Evolutionary conservation across 2,888 invertebrate species (phyloP).

Genomic region (Hirudinaria manillensis): DNA sequence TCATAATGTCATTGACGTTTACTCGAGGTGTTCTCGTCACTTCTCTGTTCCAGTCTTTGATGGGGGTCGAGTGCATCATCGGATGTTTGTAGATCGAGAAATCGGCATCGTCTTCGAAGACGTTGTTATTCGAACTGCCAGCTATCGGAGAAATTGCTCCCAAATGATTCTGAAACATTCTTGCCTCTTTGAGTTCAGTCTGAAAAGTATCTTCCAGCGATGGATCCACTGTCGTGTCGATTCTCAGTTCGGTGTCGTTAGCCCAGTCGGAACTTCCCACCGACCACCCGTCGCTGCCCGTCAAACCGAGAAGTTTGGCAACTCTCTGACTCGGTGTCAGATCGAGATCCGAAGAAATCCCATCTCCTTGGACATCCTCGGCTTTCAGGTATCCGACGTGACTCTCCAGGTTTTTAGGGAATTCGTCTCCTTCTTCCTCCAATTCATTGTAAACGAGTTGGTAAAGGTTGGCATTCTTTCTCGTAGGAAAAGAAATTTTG

Average conservation of each 20-base stretch:
- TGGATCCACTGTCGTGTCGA: not conserved
- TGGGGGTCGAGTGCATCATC: not conserved
- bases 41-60: not conserved
- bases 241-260: not conserved
- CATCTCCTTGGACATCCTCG: not conserved
- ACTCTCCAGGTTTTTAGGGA: not conserved
- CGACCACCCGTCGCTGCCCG: not conserved
- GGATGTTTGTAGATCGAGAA: not conserved
- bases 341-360: not conserved
- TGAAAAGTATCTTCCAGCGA: not conserved
- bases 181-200: not conserved
- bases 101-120: not conserved
- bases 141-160: not conserved
- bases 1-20: too few relatives aligned
- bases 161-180: not conserved
- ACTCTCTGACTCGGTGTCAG: not conserved
- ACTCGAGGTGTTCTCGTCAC: too few relatives aligned
- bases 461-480: not conserved
- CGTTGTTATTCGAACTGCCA: not conserved
- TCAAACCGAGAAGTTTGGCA: not conserved
- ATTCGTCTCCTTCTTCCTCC: not conserved
- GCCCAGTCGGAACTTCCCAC: not conserved
- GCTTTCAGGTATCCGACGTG: not conserved
- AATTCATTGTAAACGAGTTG: slow-evolving; percentile 7
- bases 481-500: not conserved